phyloP scores from a whole-genome alignment of 2,113 vertebrate genomes.

The Reinhardtius hippoglossoides region DNA sequence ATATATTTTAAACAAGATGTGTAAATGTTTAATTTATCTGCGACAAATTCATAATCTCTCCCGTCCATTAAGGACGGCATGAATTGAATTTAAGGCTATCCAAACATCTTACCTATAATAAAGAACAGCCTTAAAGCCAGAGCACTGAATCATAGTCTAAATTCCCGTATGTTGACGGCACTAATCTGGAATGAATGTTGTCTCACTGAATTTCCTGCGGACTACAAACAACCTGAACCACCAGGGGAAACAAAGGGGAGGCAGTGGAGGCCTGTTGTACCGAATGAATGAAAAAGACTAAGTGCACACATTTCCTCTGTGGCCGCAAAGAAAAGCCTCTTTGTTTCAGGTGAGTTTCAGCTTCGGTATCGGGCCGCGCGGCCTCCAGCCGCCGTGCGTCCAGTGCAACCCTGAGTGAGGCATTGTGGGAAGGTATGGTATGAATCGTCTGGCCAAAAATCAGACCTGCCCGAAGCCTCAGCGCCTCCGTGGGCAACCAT shows the following conservation, averaged over 20 bases:
- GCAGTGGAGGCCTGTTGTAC: constrained; percentile 25
- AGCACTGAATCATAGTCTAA: background rate
- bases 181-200: constrained; percentile 20
- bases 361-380: constrained; percentile 56
- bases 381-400: constrained; percentile 13
- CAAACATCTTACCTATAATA: background rate
- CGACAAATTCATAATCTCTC: too few relatives aligned
- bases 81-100: background rate
- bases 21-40: too few relatives aligned
- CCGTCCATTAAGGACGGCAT: too few relatives aligned
- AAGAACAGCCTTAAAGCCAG: background rate
- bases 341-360: constrained; percentile 80
- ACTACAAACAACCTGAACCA: constrained; percentile 42
- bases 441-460: constrained; percentile 60
- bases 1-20: too few relatives aligned
- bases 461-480: constrained; percentile 19
- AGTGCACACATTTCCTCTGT: constrained; percentile 55
- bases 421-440: constrained; percentile 51
- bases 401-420: constrained; percentile 28
- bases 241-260: constrained; percentile 31
- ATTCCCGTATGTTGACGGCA: background rate
- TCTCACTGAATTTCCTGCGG: constrained; percentile 30
- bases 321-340: constrained; percentile 64
- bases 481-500: too few relatives aligned
- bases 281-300: constrained; percentile 44